These are phyloP conservation scores for Halcyon chelicuti DNA, from an alignment of 2,797 vertebrate genomes.

Conservation along the genomic window DNA sequence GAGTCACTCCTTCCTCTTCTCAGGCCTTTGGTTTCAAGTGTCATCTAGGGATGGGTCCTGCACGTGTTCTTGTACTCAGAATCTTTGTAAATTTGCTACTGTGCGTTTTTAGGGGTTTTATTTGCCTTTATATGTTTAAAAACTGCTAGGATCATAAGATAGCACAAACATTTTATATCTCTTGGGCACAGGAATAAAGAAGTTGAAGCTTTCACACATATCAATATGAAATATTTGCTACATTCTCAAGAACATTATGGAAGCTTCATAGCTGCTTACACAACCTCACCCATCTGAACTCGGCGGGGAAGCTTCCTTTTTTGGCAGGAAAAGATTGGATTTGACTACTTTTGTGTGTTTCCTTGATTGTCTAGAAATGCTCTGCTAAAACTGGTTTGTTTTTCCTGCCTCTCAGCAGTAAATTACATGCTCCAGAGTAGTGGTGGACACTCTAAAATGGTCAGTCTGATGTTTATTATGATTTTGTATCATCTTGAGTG, in stretches of 20 bases:
- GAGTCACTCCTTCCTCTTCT: not conserved
- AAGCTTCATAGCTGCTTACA: not conserved
- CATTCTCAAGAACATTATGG: not conserved
- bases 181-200: not conserved
- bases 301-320: not conserved
- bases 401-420: not conserved
- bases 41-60: not conserved
- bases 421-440: not conserved
- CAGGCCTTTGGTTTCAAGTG: not conserved
- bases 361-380: not conserved
- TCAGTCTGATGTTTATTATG: slow-evolving; percentile 12
- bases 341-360: not conserved
- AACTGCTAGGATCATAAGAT: not conserved
- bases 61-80: not conserved
- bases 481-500: slow-evolving; percentile 3
- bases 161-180: not conserved
- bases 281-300: not conserved
- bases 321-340: not conserved
- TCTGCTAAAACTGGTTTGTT: not conserved
- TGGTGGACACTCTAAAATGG: not conserved
- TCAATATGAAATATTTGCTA: not conserved
- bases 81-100: not conserved
- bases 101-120: not conserved
- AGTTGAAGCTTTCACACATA: not conserved
- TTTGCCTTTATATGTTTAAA: not conserved